Base-by-base conservation (phyloP, 2,113 vertebrate genomes). In the Oenanthe oenanthe region DNA sequence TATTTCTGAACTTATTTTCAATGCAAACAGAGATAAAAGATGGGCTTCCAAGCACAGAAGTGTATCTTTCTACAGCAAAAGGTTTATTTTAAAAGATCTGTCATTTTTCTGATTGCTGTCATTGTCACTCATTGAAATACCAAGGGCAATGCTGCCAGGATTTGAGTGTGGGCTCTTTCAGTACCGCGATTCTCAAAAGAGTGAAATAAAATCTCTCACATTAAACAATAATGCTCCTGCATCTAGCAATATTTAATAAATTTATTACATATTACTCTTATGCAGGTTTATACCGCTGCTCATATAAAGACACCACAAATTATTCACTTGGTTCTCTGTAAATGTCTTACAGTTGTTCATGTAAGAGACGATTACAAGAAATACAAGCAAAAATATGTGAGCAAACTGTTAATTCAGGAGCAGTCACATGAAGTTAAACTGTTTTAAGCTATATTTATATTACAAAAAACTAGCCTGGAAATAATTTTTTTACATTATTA, bases 81-180 rank as follows among this genome's bases (percentile, higher is more conserved):
- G 62, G 57, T 56, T 83, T 66, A 31, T 85, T 94, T 78, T 6
- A 45, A 86, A 91, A 54, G 32, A 57, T 26, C 15, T 76, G n/a
- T 68, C 29, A 9, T 38, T 56, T 40, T 76, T 95, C 47, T 34
- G 51, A 79, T 68, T 79, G 54, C 66, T 92, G 43, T 89, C 42
- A 54, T 54, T 88, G 71, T 76, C 62, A 48, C 84, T 83, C 29
- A 54, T 2, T 75, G 89, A 92, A 96, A 91, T 86, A 89, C 51
- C 87, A 96, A 85, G 86, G 71, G 40, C 78, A 96, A 81, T 82
- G 76, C 38, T 96, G 88, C 72, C 63, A 92, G 45, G 56, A 47
- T 24, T 54, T 63, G 38, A 71, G 21, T 92, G 91, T 92, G 83
- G 85, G 67, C 63, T 81, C 31, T 57, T 94, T 20, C 77, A 92